Evolutionary conservation across 2,797 vertebrate species (phyloP), one percentile per base, ranked within the genome.

Genomic region (Megaceryle alcyon): DNA sequence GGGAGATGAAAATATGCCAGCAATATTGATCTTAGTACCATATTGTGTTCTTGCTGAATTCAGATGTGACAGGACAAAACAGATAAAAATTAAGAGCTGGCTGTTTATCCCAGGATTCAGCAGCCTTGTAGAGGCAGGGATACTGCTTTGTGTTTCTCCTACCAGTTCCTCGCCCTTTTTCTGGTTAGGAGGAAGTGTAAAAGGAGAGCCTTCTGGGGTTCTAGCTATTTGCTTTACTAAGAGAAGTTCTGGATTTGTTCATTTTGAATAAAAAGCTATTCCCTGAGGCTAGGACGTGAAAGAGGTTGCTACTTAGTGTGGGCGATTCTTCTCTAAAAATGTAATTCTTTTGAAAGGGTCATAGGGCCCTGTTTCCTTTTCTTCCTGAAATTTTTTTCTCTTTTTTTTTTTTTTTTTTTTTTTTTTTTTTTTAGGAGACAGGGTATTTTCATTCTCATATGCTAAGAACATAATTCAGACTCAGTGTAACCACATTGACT

Each of bases 11-110:
- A 94, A 93, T 82, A 66, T 21, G 60, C 25, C 77, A 70, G 77
- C 96, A 92, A 63, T 88, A 82, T 92, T 94, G 92, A 89, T 80
- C 75, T 46, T 17, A 7, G 80, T 43, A 54, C 77, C 63, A 39
- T 88, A 66, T 90, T 88, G 92, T 79, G 68, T 83, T 95, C 93
- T 46, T 80, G 86, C 90, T 92, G 90, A 86, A 85, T 82, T 94
- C 35, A 41, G 69, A 80, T 33, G 72, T 93, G 93, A 83, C 51
- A 46, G 93, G 90, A 92, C 88, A 46, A 76, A 82, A 79, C n/a
- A 64, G 56, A 44, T 21, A 23, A 21, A 70, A 84, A 63, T 19
- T 83, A 77, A 5, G 80, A 82, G 85, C 90, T 92, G 90, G 26
- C 93, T 95, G 86, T 66, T 78, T 88, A 8, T 72, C 73, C 31